These are phyloP conservation scores for Smithornis capensis DNA, from an alignment of 2,113 vertebrate species.

Conservation along the genomic window DNA sequence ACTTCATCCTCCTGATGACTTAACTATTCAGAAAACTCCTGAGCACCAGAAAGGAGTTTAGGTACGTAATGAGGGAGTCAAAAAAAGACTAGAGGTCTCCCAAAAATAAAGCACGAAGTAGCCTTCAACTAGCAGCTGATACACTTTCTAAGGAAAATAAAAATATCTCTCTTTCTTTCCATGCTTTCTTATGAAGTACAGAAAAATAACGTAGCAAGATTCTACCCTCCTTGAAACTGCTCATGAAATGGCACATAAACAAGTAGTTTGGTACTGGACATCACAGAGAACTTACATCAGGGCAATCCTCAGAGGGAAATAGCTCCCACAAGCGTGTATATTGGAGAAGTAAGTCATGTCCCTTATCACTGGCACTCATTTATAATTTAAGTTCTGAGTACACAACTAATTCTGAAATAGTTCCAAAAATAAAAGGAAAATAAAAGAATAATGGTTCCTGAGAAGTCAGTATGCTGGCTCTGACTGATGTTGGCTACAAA, in stretches of 20 bases:
- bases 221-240: neutral
- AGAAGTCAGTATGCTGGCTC: neutral
- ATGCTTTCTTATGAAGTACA: neutral
- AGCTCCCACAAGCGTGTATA: neutral
- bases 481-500: neutral
- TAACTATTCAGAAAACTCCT: neutral
- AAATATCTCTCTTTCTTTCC: neutral
- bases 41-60: neutral
- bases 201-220: neutral
- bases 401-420: neutral
- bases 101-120: neutral
- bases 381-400: neutral
- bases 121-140: neutral
- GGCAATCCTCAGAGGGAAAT: neutral
- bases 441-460: neutral
- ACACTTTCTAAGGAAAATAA: neutral
- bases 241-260: neutral
- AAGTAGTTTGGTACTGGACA: neutral
- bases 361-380: neutral
- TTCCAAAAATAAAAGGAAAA: neutral
- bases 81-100: neutral
- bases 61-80: neutral
- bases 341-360: neutral
- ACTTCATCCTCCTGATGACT: neutral
- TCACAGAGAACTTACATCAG: neutral